phyloP scores from a whole-genome alignment of 2,888 invertebrate genomes.

The Megalurothrips usitatus region DNA sequence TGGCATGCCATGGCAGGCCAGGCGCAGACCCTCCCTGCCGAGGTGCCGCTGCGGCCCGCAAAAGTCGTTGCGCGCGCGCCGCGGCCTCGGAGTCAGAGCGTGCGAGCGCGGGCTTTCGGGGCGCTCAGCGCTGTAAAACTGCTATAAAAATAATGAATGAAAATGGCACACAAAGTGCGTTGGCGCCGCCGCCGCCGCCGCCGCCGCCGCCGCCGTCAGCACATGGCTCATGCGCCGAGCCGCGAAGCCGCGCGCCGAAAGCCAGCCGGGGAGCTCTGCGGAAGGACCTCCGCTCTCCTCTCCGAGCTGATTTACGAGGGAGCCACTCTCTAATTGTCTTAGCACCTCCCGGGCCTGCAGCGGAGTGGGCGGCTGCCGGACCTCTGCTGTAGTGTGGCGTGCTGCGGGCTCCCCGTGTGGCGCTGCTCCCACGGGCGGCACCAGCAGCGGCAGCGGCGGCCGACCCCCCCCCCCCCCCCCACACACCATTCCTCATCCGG shows the following conservation, averaged over 20 bases:
- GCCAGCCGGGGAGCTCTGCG: neutral
- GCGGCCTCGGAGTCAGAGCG: too few species aligned
- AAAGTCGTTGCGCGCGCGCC: too few species aligned
- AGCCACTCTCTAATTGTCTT: constrained; percentile 18
- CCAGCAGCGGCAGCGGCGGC: neutral
- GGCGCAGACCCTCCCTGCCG: neutral
- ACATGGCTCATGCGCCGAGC: neutral
- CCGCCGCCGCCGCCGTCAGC: too few species aligned
- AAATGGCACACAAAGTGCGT: neutral
- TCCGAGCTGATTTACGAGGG: constrained; percentile 3
- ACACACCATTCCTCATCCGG: constrained; percentile 3
- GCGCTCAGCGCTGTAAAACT: neutral
- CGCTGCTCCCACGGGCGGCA: too few species aligned
- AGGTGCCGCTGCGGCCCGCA: neutral
- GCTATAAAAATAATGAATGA: constrained; percentile 1
- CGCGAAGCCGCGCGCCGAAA: neutral
- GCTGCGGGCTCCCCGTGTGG: too few species aligned
- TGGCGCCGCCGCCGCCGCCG: neutral
- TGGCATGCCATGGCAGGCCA: neutral
- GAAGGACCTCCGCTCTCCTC: neutral
- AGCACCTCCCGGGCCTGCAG: neutral
- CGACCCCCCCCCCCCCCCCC: neutral
- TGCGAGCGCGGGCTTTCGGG: too few species aligned
- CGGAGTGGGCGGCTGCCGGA: neutral
- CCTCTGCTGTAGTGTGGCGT: too few species aligned